Evolutionary conservation across 2,888 invertebrate genomes (phyloP), one percentile per base, ranked within the genome.

Genomic region (Trachelus troglodyta): DNA sequence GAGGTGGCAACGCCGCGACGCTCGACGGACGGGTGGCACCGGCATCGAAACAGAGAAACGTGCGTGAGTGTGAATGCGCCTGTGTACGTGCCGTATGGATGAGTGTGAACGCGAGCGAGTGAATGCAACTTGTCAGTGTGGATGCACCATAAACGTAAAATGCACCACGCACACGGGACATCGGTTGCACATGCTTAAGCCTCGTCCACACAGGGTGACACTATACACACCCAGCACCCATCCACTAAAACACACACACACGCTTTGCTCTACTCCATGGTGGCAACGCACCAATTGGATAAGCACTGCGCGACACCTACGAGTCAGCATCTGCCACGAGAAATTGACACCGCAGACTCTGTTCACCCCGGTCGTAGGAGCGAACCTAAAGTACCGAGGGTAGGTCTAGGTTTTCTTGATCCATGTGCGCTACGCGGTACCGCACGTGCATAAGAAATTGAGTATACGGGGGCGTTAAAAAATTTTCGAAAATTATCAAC

Each of bases 1-100:
- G 86, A 88, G 87, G 85, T 85, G 89, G 90, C 90, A 90, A 90
- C 90, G 88, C 89, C 89, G 88, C 87, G 81, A 81, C 81, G 82
- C 83, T 84, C 86, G 84, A 85, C 84, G 81, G 81, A 85, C 86
- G 87, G 77, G 75, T 69, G 69, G 69, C 69, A 69, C 69, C 33
- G 69, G 33, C 69, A 69, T 69, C 69, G 69, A 69, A 30, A 40
- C 40, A 33, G 30, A 30, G 69, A 40, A 15, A 40, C 40, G 15
- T 40, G 6, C 40, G 15, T 1, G 40, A 6, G 15, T 15, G 40
- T 15, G 15, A 1, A 4, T 33, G 30, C 6, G 69, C 9, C 30
- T n/a, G 69, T 6, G 9, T 11, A 30, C 4, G 69, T 11, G 30
- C 30, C 12, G 9, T 30, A 12, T 33, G 69, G 30, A 33, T 6